These are phyloP conservation scores for Torymus aiolomorphi DNA, from an alignment of 2,888 invertebrate species.

Conservation along the genomic window DNA sequence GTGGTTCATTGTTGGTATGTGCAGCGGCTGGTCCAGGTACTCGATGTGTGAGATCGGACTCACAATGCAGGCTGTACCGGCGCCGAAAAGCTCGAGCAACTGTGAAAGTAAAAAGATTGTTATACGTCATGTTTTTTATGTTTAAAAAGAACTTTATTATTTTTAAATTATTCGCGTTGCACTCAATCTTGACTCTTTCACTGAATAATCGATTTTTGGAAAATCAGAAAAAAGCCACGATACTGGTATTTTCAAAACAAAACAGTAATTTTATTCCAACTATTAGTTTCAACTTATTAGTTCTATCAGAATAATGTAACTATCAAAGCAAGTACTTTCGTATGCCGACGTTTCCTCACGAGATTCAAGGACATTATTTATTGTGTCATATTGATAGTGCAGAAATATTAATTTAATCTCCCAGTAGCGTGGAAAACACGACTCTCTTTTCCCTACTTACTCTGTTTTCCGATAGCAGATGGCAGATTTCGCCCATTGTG, in stretches of 20 bases:
- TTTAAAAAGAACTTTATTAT: too few relatives aligned
- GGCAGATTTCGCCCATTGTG: conserved; percentile 88
- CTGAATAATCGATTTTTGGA: too few relatives aligned
- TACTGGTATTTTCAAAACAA: too few relatives aligned
- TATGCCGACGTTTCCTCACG: background rate
- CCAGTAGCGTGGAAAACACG: conserved; percentile 6
- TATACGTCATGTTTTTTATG: too few relatives aligned
- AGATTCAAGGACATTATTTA: conserved; percentile 41
- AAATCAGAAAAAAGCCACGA: too few relatives aligned
- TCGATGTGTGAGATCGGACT: conserved; percentile 92
- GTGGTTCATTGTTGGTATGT: conserved; percentile 86
- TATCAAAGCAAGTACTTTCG: background rate
- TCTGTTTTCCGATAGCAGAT: conserved; percentile 86
- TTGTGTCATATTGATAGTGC: conserved; percentile 41
- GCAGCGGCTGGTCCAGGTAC: conserved; percentile 82
- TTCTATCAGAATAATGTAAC: too few relatives aligned
- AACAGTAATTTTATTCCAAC: too few relatives aligned
- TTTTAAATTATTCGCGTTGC: too few relatives aligned
- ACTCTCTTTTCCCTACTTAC: conserved; percentile 78
- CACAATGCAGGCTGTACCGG: conserved; percentile 98
- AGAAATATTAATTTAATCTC: conserved; percentile 33
- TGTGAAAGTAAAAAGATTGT: conserved; percentile 74
- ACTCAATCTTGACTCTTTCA: too few relatives aligned
- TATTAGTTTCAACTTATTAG: too few relatives aligned
- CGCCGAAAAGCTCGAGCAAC: conserved; percentile 96